Evolutionary conservation across 1,140 invertebrate species (phyloP).

Genomic region (Matsumurasca onukii): DNA sequence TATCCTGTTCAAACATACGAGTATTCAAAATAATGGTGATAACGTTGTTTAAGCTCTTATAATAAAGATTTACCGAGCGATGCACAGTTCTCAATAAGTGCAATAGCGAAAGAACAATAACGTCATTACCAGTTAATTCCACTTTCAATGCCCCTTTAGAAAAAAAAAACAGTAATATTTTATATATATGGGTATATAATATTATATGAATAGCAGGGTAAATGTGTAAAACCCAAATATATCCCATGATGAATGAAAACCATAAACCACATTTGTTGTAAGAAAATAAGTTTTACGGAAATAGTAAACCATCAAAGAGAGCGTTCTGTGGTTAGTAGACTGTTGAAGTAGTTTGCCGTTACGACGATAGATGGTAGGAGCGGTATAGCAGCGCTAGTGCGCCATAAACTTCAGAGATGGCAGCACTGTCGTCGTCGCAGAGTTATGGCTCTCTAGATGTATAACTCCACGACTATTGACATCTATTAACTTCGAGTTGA

Average conservation of each 20-base stretch:
- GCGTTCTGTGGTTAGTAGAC: neutral
- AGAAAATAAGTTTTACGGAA: neutral
- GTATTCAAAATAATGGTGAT: no score
- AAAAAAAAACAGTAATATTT: no score
- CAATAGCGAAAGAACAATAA: no score
- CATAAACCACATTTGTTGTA: neutral
- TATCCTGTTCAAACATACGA: no score
- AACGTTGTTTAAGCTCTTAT: no score
- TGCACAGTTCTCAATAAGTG: no score
- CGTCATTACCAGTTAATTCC: no score
- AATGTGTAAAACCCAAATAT: no score
- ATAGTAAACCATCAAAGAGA: constrained; percentile 3
- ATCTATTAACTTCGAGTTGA: constrained; percentile 7
- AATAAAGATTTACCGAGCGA: no score
- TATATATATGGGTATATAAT: no score
- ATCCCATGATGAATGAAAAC: neutral
- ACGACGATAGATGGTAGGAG: neutral
- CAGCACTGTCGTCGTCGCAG: neutral
- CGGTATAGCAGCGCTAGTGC: neutral
- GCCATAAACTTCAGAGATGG: neutral
- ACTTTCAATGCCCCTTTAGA: no score
- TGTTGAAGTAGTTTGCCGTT: neutral
- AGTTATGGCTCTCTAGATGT: neutral
- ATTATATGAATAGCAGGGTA: no score
- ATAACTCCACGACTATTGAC: constrained; percentile 14